A percentile compares a stretch with the other conserved stretches of the same genome.
Evolutionary conservation across 1,140 invertebrate genomes (phyloP).

Genomic region (Bicyclus anynana): DNA sequence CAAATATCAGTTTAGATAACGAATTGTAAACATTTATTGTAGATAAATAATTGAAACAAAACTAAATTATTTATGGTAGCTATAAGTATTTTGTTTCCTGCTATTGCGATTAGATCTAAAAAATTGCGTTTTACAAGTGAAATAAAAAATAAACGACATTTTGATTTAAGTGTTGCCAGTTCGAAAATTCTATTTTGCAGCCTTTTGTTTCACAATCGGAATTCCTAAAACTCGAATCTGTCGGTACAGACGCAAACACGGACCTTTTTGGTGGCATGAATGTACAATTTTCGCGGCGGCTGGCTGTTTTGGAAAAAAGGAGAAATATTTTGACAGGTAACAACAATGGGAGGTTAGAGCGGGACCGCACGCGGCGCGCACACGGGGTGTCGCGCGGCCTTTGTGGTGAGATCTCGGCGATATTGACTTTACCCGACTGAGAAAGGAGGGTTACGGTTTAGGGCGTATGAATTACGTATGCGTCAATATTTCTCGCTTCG

Average conservation of each 20-base stretch:
- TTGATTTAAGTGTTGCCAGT: not conserved
- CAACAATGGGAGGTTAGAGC: slow-evolving; percentile 4
- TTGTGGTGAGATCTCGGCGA: not conserved
- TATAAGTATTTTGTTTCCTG: too few relatives aligned
- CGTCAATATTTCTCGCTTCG: too few relatives aligned
- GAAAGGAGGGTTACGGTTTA: too few relatives aligned
- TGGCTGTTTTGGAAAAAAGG: slow-evolving; percentile 1
- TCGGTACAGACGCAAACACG: not conserved
- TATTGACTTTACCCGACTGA: not conserved
- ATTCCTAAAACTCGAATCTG: not conserved
- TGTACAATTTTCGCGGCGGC: slow-evolving; percentile 4
- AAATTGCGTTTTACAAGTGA: not conserved
- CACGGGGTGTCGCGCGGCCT: not conserved
- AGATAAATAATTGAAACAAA: too few relatives aligned
- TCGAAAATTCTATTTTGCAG: not conserved
- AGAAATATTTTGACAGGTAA: slow-evolving; percentile 10
- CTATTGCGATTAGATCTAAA: too few relatives aligned
- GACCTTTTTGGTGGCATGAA: slow-evolving; percentile 4
- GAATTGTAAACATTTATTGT: too few relatives aligned
- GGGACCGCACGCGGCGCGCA: not conserved
- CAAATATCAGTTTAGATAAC: too few relatives aligned
- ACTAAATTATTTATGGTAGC: too few relatives aligned
- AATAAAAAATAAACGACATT: not conserved
- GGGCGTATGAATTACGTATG: too few relatives aligned
- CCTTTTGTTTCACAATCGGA: not conserved